Base-by-base conservation (phyloP, 2,797 vertebrate genomes). In the Rousettus madagascariensis region DNA sequence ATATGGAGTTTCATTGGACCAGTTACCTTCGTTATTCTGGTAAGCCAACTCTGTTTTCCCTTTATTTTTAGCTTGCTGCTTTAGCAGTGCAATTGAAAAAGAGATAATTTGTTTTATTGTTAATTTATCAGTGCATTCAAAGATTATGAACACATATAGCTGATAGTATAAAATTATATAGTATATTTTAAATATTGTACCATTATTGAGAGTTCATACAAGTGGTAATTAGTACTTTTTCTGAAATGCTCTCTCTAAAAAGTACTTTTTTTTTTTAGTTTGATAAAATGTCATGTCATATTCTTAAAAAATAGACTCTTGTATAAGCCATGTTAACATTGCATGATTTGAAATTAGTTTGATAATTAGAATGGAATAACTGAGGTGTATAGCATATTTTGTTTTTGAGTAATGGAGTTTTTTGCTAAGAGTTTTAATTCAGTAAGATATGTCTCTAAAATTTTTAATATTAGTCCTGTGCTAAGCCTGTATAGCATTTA, bases 1-100 rank as follows among this genome's bases (percentile, higher is more conserved):
- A 99, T 99, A 98, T 99, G 99, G 99, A 99, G 99, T 98, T 99
- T 99, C 98, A 99, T 99, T 97, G 99, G 99, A 98, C 99, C 99
- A 7, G 99, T 99, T 98, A 99, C 99, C 96, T 99, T 99, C 97
- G 99, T 99, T 98, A 99, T 99, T 98, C 99, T 99, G 99, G 99
- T 99, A 99, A 99, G 99, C 98, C 91, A 33, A n/a, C 33, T 69
- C 10, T 59, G 1, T 38, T 57, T 57, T 75, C 17, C n/a, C 24
- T 85, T 80, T 12, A 30, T 69, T 74, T 78, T 85, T 51, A 85
- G 1, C 9, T 86, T 86, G 26, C 16, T 55, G 4, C 8, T 57
- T 69, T 68, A 86, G 9, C 33, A 72, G 3, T 78, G 26, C 26
- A 61, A 16, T 36, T 90, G 8, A 79, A 69, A 75, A 43, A 78